Percentiles rank a stretch among this genome's conserved stretches.
These are phyloP conservation scores for Molorchus minor DNA, from an alignment of 2,888 invertebrate genomes.

Conservation along the genomic window DNA sequence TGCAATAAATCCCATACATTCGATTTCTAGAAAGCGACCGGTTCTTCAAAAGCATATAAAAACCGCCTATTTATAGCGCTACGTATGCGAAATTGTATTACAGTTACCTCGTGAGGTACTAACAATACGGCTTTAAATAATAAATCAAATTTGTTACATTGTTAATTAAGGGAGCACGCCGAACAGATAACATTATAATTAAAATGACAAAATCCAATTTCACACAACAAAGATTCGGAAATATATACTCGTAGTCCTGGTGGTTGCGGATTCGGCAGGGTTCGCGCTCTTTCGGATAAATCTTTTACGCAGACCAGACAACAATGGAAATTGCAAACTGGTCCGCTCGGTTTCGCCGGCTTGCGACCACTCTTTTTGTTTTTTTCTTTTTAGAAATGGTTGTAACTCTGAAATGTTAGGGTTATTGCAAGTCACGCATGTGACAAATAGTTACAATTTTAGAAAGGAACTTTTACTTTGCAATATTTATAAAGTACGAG, in stretches of 20 bases:
- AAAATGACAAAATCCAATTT: constrained; percentile 63
- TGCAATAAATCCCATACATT: constrained; percentile 18
- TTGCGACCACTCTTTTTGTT: constrained; percentile 13
- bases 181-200: constrained; percentile 60
- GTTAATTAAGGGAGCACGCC: constrained; percentile 59
- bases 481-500: too few relatives aligned
- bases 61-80: too few relatives aligned
- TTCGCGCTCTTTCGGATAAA: constrained; percentile 12
- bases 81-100: constrained; percentile 31
- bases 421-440: too few relatives aligned
- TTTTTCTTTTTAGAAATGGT: background rate
- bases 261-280: constrained; percentile 14
- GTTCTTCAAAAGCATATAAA: constrained; percentile 1
- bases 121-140: constrained; percentile 34
- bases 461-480: too few relatives aligned
- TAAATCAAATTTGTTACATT: constrained; percentile 40
- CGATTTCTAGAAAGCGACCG: constrained; percentile 14
- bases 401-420: background rate
- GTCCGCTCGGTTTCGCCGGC: constrained; percentile 17
- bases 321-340: constrained; percentile 24
- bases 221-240: constrained; percentile 60
- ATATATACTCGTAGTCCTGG: constrained; percentile 54
- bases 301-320: constrained; percentile 27
- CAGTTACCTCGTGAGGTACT: constrained; percentile 12
- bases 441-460: too few relatives aligned